Base-by-base conservation (phyloP, 2,797 vertebrate species). In the Mareca strepera region DNA sequence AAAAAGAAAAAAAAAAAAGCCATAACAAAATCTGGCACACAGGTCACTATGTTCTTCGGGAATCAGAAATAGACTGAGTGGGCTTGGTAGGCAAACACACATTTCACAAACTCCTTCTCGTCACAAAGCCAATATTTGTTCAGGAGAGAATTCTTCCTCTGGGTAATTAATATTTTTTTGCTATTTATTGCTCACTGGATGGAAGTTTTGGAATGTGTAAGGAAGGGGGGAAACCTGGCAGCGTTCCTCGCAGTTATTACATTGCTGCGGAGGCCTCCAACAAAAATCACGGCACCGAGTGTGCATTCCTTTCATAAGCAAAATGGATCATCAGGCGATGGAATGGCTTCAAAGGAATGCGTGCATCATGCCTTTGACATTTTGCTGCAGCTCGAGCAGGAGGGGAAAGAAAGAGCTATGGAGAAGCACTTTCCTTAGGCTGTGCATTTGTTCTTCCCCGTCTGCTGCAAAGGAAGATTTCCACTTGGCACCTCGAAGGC, bases 111-210 rank as follows among this genome's bases (percentile, higher is more conserved):
- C 90, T 95, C 92, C 92, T 94, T 94, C 94, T 90, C 69, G 55
- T 94, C 94, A 88, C 90, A 86, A 93, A 90, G 93, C 94, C 95
- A 95, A 93, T 97, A 94, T 94, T 94, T 97, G 88, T 94, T 94
- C 93, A 94, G 92, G 92, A 96, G 93, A 95, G 96, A 96, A 96
- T 97, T 96, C 95, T 96, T 95, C 95, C 93, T 96, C 90, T 87
- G 96, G 90, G 90, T 95, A 97, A 96, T 96, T 94, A 96, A 93
- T 97, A 64, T 86, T 94, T 94, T 95, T 96, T 93, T 94, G 93
- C 92, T 95, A 96, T 97, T 97, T 96, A 96, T 94, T 97, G 86
- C 95, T 94, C 83, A 76, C 83, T 96, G 83, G 88, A 94, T 95
- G 88, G 90, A 96, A 90, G 95, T 95, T 96, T 92, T 52, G 93